Percentiles rank a stretch among this genome's conserved stretches.
Conservation (phyloP, 2,113 vertebrate species). For the Pyrgilauda ruficollis region DNA sequence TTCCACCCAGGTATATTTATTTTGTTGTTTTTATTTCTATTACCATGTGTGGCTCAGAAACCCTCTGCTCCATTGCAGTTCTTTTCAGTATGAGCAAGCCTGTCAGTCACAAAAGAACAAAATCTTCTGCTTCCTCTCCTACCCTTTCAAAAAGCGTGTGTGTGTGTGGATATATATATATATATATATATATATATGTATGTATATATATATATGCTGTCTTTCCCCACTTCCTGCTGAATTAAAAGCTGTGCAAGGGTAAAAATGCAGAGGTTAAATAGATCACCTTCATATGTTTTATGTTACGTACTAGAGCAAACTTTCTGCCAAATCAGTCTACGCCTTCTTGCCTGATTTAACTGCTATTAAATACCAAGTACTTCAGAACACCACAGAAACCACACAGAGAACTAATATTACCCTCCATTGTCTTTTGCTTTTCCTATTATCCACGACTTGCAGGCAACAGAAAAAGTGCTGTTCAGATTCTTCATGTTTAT, state of each 20-base stretch:
- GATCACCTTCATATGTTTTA: not conserved
- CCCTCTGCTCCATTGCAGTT: not conserved
- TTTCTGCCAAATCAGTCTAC: not conserved
- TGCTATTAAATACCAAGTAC: not conserved
- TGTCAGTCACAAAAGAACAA: not conserved
- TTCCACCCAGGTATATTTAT: not conserved
- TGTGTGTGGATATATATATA: not conserved
- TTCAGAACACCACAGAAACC: not conserved
- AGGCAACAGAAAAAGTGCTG: not conserved
- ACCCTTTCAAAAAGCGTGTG: not conserved
- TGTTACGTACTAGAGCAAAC: not conserved
- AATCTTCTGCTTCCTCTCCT: not conserved
- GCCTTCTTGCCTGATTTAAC: not conserved
- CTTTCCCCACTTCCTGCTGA: not conserved
- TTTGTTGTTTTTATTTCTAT: not conserved
- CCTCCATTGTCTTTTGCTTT: not conserved
- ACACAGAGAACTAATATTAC: not conserved
- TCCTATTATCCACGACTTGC: not conserved
- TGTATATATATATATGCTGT: not conserved
- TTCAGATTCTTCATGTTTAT: not conserved
- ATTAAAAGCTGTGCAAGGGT: not conserved
- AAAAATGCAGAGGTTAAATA: not conserved
- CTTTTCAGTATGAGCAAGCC: not conserved
- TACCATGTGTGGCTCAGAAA: not conserved
- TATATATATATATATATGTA: not conserved